Percentiles rank a stretch among this genome's conserved stretches.
phyloP scores from a whole-genome alignment of 1,140 invertebrate genomes.

The Magallana gigas region DNA sequence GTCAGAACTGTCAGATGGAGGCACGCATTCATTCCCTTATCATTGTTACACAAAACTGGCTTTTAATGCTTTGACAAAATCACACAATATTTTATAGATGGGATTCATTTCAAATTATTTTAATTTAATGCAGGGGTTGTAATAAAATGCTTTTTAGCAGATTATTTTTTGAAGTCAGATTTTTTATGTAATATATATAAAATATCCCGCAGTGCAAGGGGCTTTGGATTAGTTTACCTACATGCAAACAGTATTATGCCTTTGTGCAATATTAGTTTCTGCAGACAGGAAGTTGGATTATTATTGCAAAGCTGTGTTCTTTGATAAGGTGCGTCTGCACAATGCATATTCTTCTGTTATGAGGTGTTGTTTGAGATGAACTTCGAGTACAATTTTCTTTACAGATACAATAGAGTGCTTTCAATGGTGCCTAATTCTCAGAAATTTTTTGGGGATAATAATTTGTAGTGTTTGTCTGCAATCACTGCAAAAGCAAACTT shows the following conservation, averaged over 20 bases:
- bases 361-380: neutral
- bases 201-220: neutral
- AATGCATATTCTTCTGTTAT: conserved; percentile 9
- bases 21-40: conserved; percentile 6
- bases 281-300: conserved; percentile 26
- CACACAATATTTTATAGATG: neutral
- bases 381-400: neutral
- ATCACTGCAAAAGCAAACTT: too few species aligned
- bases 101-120: conserved; percentile 31
- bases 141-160: neutral
- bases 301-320: neutral
- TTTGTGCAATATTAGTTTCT: conserved; percentile 19
- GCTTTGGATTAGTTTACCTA: neutral
- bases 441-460: neutral
- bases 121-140: conserved; percentile 7
- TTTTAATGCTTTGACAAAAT: neutral
- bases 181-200: conserved; percentile 11
- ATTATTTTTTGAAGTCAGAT: neutral
- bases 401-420: neutral
- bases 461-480: too few species aligned
- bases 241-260: neutral
- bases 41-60: neutral
- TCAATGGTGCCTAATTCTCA: neutral
- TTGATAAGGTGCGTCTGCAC: conserved; percentile 15
- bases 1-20: conserved; percentile 3